Percentiles rank a stretch among this genome's conserved stretches.
These are phyloP conservation scores for Aphidoletes aphidimyza DNA, from an alignment of 2,888 invertebrate genomes.

Conservation along the genomic window DNA sequence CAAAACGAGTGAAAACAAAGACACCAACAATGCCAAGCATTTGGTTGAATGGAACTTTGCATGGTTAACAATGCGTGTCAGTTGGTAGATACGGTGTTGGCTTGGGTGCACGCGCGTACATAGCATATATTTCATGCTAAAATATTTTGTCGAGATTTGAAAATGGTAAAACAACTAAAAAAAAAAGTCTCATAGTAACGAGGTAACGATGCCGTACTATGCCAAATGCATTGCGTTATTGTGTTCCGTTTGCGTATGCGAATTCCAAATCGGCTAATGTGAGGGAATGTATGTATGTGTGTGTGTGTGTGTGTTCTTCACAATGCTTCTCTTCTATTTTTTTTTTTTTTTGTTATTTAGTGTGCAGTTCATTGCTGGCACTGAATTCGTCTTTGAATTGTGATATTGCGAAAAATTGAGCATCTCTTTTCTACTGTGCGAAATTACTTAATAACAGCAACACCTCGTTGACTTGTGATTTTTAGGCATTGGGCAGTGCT, in stretches of 20 bases:
- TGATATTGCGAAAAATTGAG: constrained; percentile 14
- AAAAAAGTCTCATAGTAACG: constrained; percentile 40
- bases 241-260: neutral
- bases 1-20: constrained; percentile 19
- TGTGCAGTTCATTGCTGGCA: no score
- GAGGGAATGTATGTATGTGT: no score
- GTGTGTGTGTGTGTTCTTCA: no score
- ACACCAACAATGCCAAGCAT: constrained; percentile 16
- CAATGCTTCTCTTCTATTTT: no score
- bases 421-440: neutral
- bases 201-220: constrained; percentile 31
- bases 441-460: constrained; percentile 28
- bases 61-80: constrained; percentile 55
- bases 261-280: neutral
- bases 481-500: neutral
- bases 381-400: no score
- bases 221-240: neutral
- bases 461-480: neutral
- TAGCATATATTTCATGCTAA: neutral
- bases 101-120: neutral
- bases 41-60: constrained; percentile 55
- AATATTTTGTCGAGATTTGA: neutral
- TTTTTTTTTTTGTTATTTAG: no score
- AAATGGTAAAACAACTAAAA: neutral
- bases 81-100: neutral